phyloP scores from a whole-genome alignment of 2,113 vertebrate genomes.

The Atherinomorus stipes region DNA sequence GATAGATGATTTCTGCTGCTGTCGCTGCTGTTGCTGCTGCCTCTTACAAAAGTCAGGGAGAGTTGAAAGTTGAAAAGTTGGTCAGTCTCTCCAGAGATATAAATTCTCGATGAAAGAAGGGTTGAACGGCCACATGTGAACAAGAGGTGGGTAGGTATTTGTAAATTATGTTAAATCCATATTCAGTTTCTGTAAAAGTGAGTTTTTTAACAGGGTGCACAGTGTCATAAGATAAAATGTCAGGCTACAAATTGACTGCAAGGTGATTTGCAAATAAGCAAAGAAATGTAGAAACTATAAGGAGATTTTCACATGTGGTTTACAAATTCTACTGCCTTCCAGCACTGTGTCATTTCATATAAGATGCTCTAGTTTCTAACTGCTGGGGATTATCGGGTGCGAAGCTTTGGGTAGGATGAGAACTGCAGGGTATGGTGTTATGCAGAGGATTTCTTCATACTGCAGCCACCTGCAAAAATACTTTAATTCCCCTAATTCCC shows the following conservation, averaged over 20 bases:
- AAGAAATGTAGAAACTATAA: constrained; percentile 1
- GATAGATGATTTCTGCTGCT: constrained; percentile 59
- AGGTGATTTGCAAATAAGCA: constrained; percentile 26
- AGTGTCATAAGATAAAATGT: background rate
- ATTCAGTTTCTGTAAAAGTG: background rate
- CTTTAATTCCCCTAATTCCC: constrained; percentile 14
- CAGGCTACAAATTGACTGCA: background rate
- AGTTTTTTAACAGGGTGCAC: background rate
- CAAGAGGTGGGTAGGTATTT: background rate
- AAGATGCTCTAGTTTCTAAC: constrained; percentile 35
- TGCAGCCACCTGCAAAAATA: constrained; percentile 25
- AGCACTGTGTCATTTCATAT: background rate
- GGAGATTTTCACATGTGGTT: constrained; percentile 28
- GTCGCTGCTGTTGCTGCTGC: constrained; percentile 45
- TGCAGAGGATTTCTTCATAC: constrained; percentile 27
- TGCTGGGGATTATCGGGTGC: constrained; percentile 44
- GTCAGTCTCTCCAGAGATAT: constrained; percentile 46
- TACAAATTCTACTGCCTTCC: constrained; percentile 18
- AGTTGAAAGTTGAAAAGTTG: constrained; percentile 73
- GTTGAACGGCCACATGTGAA: background rate
- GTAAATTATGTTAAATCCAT: background rate
- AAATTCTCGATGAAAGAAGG: constrained; percentile 11
- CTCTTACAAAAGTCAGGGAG: constrained; percentile 46
- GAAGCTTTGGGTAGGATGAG: constrained; percentile 28
- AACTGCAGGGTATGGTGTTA: constrained; percentile 37